phyloP scores from a whole-genome alignment of 2,888 invertebrate species.

The Trichacis sp. region DNA sequence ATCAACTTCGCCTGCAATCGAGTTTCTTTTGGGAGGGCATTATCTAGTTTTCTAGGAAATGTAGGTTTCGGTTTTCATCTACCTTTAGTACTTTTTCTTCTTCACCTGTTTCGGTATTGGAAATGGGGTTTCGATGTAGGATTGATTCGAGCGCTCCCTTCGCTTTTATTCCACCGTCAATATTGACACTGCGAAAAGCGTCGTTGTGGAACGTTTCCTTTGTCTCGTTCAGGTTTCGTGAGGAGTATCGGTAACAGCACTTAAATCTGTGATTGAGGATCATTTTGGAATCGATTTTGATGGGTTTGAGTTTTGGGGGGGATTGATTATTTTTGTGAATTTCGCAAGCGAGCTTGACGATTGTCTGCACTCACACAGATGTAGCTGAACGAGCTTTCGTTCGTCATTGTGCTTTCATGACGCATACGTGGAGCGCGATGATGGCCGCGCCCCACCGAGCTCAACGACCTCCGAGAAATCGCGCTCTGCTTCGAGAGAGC shows the following conservation, averaged over 20 bases:
- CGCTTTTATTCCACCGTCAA: conserved; percentile 43
- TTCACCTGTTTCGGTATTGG: too few species aligned
- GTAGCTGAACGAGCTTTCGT: conserved; percentile 17
- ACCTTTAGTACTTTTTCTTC: too few species aligned
- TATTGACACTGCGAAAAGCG: conserved; percentile 40
- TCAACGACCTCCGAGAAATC: conserved; percentile 66
- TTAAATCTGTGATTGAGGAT: too few species aligned
- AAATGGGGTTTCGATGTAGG: too few species aligned
- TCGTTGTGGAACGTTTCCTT: conserved; percentile 33
- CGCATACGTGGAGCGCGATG: conserved; percentile 33
- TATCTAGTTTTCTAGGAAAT: too few species aligned
- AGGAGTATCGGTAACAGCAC: conserved; percentile 6
- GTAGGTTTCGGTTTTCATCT: too few species aligned
- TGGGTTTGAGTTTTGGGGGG: too few species aligned
- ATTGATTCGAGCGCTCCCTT: conserved; percentile 36
- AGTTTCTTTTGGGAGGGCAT: too few species aligned
- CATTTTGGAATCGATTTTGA: too few species aligned
- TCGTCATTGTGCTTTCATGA: conserved; percentile 38
- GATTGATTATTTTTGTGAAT: too few species aligned
- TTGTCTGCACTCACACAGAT: conserved; percentile 23
- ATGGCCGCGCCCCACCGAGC: conserved; percentile 62
- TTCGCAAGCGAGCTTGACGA: conserved; percentile 2
- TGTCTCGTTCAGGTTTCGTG: conserved; percentile 29
- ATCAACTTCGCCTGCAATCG: too few species aligned
- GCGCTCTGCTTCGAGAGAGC: conserved; percentile 36